Evolutionary conservation across 2,888 invertebrate genomes (phyloP).

Genomic region (Thymelicus lineola): DNA sequence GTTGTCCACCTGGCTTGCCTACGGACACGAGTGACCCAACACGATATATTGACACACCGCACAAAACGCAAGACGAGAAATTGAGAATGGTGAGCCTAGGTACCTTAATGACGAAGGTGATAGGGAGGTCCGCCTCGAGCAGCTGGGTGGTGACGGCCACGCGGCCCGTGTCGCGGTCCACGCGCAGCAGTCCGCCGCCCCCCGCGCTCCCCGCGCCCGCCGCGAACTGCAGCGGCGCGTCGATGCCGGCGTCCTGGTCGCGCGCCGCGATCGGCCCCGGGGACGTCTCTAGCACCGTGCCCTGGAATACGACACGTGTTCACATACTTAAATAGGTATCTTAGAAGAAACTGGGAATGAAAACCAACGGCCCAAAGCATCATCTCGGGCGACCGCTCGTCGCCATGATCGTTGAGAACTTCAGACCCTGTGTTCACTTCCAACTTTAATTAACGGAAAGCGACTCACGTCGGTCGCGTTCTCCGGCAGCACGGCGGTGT

Average conservation of each 20-base stretch:
- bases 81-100: too few species aligned
- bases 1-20: conserved; percentile 94
- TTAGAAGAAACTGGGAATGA: too few species aligned
- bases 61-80: too few species aligned
- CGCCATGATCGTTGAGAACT: too few species aligned
- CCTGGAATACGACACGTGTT: conserved; percentile 64
- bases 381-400: too few species aligned
- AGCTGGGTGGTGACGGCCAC: conserved; percentile 85
- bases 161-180: conserved; percentile 88
- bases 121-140: conserved; percentile 86
- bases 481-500: conserved; percentile 88
- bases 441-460: too few species aligned
- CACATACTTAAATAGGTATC: too few species aligned
- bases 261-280: conserved; percentile 91
- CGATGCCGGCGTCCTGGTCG: conserved; percentile 93
- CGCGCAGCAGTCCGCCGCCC: conserved; percentile 83
- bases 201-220: conserved; percentile 89
- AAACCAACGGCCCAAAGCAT: too few species aligned
- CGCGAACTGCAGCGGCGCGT: conserved; percentile 89
- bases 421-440: too few species aligned
- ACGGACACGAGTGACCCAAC: conserved; percentile 39
- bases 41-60: too few species aligned
- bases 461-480: conserved; percentile 78
- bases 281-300: conserved; percentile 86
- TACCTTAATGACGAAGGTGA: conserved; percentile 92